Percentiles rank a stretch among this genome's conserved stretches.
Evolutionary conservation across 2,113 vertebrate genomes (phyloP).

Genomic region (Nettapus auritus): DNA sequence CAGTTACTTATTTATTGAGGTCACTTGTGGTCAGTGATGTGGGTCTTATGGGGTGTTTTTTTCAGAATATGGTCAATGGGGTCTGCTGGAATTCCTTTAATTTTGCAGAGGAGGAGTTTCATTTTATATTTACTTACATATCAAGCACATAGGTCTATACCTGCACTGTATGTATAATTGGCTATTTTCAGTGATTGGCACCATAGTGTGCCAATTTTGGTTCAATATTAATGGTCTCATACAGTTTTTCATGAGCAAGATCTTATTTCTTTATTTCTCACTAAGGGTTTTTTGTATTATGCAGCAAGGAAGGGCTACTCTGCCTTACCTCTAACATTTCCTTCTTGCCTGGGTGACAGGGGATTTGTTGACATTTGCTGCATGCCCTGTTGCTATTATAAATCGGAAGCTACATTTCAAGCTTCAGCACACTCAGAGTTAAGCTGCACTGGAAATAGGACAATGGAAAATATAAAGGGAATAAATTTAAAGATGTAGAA

Average conservation of each 20-base stretch:
- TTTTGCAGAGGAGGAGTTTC: not conserved
- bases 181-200: conserved; percentile 14
- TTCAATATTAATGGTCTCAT: conserved; percentile 26
- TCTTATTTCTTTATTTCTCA: conserved; percentile 4
- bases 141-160: not conserved
- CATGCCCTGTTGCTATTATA: conserved; percentile 75
- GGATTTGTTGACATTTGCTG: conserved; percentile 81
- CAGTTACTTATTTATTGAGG: conserved; percentile 73
- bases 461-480: conserved; percentile 62
- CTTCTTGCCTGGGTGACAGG: conserved; percentile 59
- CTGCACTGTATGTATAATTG: not conserved
- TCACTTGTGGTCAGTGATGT: conserved; percentile 53
- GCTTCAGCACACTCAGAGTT: conserved; percentile 78
- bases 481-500: conserved; percentile 61
- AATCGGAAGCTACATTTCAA: conserved; percentile 77
- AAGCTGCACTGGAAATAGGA: conserved; percentile 67
- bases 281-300: not conserved
- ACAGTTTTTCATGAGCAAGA: not conserved
- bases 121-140: not conserved
- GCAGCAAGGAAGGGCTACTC: conserved; percentile 36
- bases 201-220: not conserved
- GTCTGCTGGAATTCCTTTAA: conserved; percentile 38
- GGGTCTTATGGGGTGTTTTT: not conserved
- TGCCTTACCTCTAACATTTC: conserved; percentile 71
- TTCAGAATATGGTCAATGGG: conserved; percentile 33